Evolutionary conservation across 2,113 vertebrate genomes (phyloP), one percentile per base, ranked within the genome.

Genomic region (Solea senegalensis): DNA sequence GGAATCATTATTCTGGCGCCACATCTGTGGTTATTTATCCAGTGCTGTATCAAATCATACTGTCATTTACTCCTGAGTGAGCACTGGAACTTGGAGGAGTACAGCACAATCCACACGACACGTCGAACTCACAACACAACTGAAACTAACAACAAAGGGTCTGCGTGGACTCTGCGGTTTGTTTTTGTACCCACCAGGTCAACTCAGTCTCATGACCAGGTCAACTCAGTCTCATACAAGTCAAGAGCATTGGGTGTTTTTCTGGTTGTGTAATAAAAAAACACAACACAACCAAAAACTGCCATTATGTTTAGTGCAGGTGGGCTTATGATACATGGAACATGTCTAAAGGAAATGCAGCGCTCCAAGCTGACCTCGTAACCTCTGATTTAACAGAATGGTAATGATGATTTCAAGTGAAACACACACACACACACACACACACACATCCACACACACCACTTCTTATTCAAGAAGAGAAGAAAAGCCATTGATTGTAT

Each of bases 21-120:
- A 65, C 44, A 60, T 66, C 74, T 48, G 3, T 41, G 56, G n/a
- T 60, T 52, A 68, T 69, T 75, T 64, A 78, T 65, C 74, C 63
- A 65, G n/a, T 43, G 45, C 9, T 26, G 62, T 56, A 56, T 34
- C n/a, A 52, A 65, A 57, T 56, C 66, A 78, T 43, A 41, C 43
- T 34, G 15, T 52, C 3, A 76, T 58, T 53, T 50, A 75, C 14
- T 27, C 45, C 49, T 26, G 54, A 69, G 74, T 28, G 41, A 70
- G 56, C 14, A 46, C 48, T 39, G 12, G 56, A 53, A 28, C 54
- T n/a, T 63, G 65, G 73, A 84, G 61, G 65, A 82, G 48, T 45
- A 44, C 34, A 51, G 62, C 26, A 15, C 45, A 5, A 58, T 56
- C 49, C 58, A 68, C 34, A 64, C 50, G 48, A 54, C 9, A 4